Percentiles rank a stretch among this genome's conserved stretches.
Evolutionary conservation across 1,140 invertebrate genomes (phyloP).

Genomic region (Lordiphosa collinella): DNA sequence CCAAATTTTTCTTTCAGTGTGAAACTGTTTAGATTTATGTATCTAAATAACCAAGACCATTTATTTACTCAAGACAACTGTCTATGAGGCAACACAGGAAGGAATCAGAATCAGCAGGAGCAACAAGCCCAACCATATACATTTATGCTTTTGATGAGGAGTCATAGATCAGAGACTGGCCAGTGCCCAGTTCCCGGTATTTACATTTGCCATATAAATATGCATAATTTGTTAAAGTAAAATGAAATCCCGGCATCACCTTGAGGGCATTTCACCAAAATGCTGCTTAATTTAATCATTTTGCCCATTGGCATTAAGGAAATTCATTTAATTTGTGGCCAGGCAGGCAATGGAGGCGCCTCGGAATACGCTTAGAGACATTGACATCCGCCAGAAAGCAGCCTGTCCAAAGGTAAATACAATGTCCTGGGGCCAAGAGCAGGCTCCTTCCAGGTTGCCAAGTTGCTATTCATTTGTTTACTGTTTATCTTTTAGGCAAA

Average conservation of each 20-base stretch:
- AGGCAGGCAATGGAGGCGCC: not conserved
- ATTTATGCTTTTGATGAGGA: slow-evolving; percentile 67
- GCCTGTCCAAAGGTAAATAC: slow-evolving; percentile 67
- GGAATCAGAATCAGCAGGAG: slow-evolving; percentile 9
- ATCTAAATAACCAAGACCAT: slow-evolving; percentile 43
- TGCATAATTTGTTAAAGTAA: slow-evolving; percentile 56
- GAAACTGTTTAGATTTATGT: slow-evolving; percentile 48
- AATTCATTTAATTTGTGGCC: slow-evolving; percentile 48
- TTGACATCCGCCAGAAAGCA: slow-evolving; percentile 47
- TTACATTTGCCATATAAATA: slow-evolving; percentile 59
- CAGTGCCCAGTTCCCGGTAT: slow-evolving; percentile 36
- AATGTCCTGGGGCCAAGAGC: slow-evolving; percentile 42
- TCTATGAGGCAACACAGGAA: slow-evolving; percentile 5
- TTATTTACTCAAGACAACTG: slow-evolving; percentile 23
- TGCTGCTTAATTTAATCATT: slow-evolving; percentile 68
- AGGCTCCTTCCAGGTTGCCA: slow-evolving; percentile 30
- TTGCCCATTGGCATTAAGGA: slow-evolving; percentile 36
- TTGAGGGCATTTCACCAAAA: slow-evolving; percentile 20
- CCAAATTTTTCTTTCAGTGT: slow-evolving; percentile 15
- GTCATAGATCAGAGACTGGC: slow-evolving; percentile 47
- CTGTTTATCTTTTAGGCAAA: slow-evolving; percentile 63
- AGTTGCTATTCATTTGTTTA: slow-evolving; percentile 53
- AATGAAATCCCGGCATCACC: slow-evolving; percentile 45
- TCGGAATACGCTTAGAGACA: slow-evolving; percentile 37
- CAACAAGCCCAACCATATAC: slow-evolving; percentile 42